phyloP scores from a whole-genome alignment of 2,888 invertebrate genomes.

The Patella pellucida region DNA sequence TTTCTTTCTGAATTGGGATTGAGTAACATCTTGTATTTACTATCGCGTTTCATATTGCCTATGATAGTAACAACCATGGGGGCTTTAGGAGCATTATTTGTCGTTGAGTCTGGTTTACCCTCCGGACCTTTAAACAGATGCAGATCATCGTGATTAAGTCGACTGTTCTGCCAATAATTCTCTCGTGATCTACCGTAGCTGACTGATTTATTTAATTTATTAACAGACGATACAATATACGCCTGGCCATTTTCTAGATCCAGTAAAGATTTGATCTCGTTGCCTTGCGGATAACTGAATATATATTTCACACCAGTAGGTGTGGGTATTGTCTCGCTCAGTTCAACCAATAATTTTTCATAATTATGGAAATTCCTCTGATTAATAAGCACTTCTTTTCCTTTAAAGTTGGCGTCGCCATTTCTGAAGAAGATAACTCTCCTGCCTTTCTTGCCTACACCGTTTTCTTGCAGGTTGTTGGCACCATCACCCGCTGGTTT shows the following conservation, averaged over 20 bases:
- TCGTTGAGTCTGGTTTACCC: conserved; percentile 75
- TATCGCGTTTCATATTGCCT: conserved; percentile 92
- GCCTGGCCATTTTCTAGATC: conserved; percentile 80
- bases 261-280: conserved; percentile 78
- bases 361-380: conserved; percentile 88
- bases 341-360: conserved; percentile 87
- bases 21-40: conserved; percentile 78
- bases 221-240: conserved; percentile 93
- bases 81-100: conserved; percentile 72
- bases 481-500: not conserved
- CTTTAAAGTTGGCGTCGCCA: conserved; percentile 92
- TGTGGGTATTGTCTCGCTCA: conserved; percentile 88
- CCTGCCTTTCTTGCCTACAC: conserved; percentile 30
- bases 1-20: conserved; percentile 93
- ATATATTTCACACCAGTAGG: conserved; percentile 91
- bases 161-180: conserved; percentile 55
- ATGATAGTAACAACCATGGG: conserved; percentile 81
- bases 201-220: conserved; percentile 65
- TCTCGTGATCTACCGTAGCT: conserved; percentile 59
- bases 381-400: conserved; percentile 88
- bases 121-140: conserved; percentile 41
- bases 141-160: conserved; percentile 48
- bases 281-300: conserved; percentile 89
- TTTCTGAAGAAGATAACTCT: conserved; percentile 91
- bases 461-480: not conserved